These are phyloP conservation scores for Therioaphis trifolii DNA, from an alignment of 2,888 invertebrate genomes.

Conservation along the genomic window DNA sequence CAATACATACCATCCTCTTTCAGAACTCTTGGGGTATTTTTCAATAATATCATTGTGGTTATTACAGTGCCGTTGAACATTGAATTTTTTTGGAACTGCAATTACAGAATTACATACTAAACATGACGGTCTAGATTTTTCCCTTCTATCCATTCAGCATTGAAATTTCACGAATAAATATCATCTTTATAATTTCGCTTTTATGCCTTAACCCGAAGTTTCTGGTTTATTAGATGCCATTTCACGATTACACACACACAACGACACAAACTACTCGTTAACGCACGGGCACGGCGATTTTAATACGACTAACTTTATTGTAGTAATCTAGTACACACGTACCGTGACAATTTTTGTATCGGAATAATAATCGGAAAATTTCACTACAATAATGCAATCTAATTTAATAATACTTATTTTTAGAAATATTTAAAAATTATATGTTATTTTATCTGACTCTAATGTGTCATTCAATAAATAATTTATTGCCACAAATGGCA, in stretches of 20 bases:
- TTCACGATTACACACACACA: slow-evolving; percentile 43
- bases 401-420: too few relatives aligned
- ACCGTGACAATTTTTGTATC: too few relatives aligned
- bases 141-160: slow-evolving; percentile 25
- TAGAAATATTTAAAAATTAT: too few relatives aligned
- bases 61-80: slow-evolving; percentile 40
- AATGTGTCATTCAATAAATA: too few relatives aligned
- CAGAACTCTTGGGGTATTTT: slow-evolving; percentile 35
- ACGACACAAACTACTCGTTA: slow-evolving; percentile 37
- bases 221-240: slow-evolving; percentile 50
- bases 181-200: background rate
- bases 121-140: slow-evolving; percentile 39
- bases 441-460: too few relatives aligned
- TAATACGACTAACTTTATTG: slow-evolving; percentile 38
- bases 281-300: slow-evolving; percentile 34
- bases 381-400: slow-evolving; percentile 3
- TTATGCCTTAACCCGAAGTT: slow-evolving; percentile 13
- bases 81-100: slow-evolving; percentile 40
- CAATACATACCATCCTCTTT: background rate
- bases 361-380: slow-evolving; percentile 40
- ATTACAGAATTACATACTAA: slow-evolving; percentile 42
- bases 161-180: background rate
- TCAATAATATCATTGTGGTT: slow-evolving; percentile 41
- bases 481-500: too few relatives aligned
- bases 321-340: slow-evolving; percentile 30